phyloP scores from a whole-genome alignment of 2,888 invertebrate genomes.

The Eupithecia pulchellata region DNA sequence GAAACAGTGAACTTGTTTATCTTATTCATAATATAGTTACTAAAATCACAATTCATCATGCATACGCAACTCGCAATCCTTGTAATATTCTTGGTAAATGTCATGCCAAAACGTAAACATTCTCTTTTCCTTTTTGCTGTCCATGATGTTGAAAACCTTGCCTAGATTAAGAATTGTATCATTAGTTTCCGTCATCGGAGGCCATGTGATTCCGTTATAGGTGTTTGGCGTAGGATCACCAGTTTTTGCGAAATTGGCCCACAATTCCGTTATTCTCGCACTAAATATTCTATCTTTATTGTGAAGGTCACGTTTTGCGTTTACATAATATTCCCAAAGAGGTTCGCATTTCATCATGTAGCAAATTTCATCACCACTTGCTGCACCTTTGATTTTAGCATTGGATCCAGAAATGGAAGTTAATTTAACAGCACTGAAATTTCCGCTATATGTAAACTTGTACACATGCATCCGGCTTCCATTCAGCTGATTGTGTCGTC shows the following conservation, averaged over 20 bases:
- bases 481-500: conserved; percentile 53
- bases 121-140: conserved; percentile 57
- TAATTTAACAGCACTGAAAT: conserved; percentile 69
- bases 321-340: conserved; percentile 66
- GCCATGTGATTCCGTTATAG: conserved; percentile 60
- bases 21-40: too few relatives aligned
- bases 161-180: conserved; percentile 62
- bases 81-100: conserved; percentile 66
- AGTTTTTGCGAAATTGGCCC: conserved; percentile 82
- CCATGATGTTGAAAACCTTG: conserved; percentile 55
- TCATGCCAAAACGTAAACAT: conserved; percentile 71
- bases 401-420: conserved; percentile 60
- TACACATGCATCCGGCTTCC: conserved; percentile 67
- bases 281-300: conserved; percentile 69
- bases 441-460: conserved; percentile 78
- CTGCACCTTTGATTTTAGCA: conserved; percentile 69
- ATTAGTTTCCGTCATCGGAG: conserved; percentile 58
- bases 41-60: conserved; percentile 66
- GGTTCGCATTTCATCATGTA: conserved; percentile 79
- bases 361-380: conserved; percentile 79
- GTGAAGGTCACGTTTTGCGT: conserved; percentile 52
- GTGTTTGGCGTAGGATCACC: conserved; percentile 66
- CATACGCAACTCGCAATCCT: conserved; percentile 57
- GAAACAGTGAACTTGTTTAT: not conserved
- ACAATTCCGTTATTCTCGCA: conserved; percentile 69